Conservation (phyloP, 2,113 vertebrate genomes). For the Melozone crissalis region DNA sequence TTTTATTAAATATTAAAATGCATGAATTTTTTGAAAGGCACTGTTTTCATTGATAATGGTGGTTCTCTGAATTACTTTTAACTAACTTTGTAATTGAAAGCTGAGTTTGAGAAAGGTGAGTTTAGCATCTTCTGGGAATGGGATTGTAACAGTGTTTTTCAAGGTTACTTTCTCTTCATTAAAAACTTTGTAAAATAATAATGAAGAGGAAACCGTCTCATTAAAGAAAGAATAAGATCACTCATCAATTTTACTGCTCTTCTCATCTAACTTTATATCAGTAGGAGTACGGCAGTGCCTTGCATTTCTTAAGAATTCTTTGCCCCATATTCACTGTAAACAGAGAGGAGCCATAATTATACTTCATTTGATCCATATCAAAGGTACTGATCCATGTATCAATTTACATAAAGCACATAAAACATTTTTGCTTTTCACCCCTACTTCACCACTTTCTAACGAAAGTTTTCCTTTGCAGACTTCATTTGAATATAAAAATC, state of each 20-base stretch:
- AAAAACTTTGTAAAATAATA: constrained; percentile 78
- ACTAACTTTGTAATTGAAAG: constrained; percentile 69
- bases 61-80: constrained; percentile 65
- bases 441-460: constrained; percentile 67
- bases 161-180: constrained; percentile 79
- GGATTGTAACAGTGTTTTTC: constrained; percentile 69
- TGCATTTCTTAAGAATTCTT: constrained; percentile 53
- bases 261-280: constrained; percentile 49
- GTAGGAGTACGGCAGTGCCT: constrained; percentile 15
- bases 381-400: constrained; percentile 77
- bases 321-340: constrained; percentile 68
- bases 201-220: constrained; percentile 71
- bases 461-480: constrained; percentile 73
- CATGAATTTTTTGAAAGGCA: constrained; percentile 57
- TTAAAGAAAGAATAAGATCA: constrained; percentile 73
- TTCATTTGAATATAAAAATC: constrained; percentile 80
- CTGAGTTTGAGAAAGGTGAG: constrained; percentile 61
- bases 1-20: constrained; percentile 68
- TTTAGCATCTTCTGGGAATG: constrained; percentile 72
- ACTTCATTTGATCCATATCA: constrained; percentile 80
- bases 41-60: constrained; percentile 72
- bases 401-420: constrained; percentile 80
- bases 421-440: constrained; percentile 76
- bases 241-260: constrained; percentile 42
- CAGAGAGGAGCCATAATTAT: constrained; percentile 73